These are phyloP conservation scores for Corbicula japonica DNA, from an alignment of 2,888 invertebrate genomes.

Conservation along the genomic window DNA sequence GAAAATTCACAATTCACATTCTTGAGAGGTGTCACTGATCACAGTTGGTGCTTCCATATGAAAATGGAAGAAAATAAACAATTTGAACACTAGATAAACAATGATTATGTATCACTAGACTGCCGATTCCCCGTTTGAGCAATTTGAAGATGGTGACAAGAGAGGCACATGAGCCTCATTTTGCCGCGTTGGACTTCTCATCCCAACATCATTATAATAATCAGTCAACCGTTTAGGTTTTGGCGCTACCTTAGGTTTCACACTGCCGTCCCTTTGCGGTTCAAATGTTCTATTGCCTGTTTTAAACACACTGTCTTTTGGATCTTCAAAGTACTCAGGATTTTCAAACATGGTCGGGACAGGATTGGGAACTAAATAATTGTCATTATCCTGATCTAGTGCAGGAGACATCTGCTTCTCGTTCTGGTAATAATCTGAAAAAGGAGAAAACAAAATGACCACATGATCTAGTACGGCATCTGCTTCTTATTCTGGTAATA, in stretches of 20 bases:
- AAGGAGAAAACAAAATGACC: background rate
- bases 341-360: conserved; percentile 65
- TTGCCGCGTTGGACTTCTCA: conserved; percentile 18
- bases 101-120: too few species aligned
- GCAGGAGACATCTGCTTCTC: conserved; percentile 54
- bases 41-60: too few species aligned
- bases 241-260: conserved; percentile 64
- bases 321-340: conserved; percentile 73
- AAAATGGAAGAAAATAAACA: too few species aligned
- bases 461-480: background rate
- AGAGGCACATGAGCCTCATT: conserved; percentile 62
- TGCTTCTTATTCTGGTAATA: background rate
- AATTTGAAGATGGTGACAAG: conserved; percentile 51
- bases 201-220: conserved; percentile 67
- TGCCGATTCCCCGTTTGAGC: conserved; percentile 58
- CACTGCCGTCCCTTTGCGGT: conserved; percentile 29
- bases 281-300: background rate
- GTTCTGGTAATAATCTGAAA: conserved; percentile 66
- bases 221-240: conserved; percentile 64
- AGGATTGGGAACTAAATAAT: conserved; percentile 51
- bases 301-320: conserved; percentile 41
- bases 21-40: too few species aligned
- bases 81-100: too few species aligned
- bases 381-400: conserved; percentile 18
- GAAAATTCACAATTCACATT: too few species aligned